Base-by-base conservation (phyloP, 2,113 vertebrate species). In the Sapayoa aenigma region DNA sequence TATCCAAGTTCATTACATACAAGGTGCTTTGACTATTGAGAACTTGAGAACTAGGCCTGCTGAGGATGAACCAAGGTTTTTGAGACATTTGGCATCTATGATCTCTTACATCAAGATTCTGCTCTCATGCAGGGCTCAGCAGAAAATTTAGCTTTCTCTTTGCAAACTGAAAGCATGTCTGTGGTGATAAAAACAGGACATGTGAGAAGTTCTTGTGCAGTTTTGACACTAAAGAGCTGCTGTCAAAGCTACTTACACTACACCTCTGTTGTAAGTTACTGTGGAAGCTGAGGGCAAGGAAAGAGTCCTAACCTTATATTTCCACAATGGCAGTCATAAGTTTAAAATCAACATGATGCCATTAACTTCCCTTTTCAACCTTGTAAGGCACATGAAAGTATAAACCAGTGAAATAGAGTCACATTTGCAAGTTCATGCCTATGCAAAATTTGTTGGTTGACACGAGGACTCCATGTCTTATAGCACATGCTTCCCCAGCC, bases 381-480 rank as follows among this genome's bases (percentile, higher is more conserved):
- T 74, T 31, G 3, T 33, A 50, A 58, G 23, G 39, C 6, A 6
- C 5, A 12, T 30, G 8, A 15, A 33, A 66, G 24, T 21, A 53
- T 0, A 76, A 35, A 62, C 17, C 21, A 2, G 28, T 37, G 46
- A 66, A 91, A 47, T 6, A 42, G 25, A 4, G 42, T 60, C 28
- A 69, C 2, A 0, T 66, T 90, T 53, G 44, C 35, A 50, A 31
- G 18, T 35, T 52, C 25, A 19, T 42, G 33, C 12, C 35, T 33
- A 7, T 15, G 71, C 42, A 33, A 31, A 66, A 67, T 20, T 3
- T 42, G 14, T 58, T 82, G 35, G 28, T 31, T 72, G 66, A 65
- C 68, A 12, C 0, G 1, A 41, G 75, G n/a, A n/a, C 33, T 6
- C 46, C 41, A 9, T 0, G 1, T 49, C 52, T 55, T 46, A 20